A percentile compares a stretch with the other conserved stretches of the same genome.
phyloP scores from a whole-genome alignment of 1,140 invertebrate species.

The Prorops nasuta region DNA sequence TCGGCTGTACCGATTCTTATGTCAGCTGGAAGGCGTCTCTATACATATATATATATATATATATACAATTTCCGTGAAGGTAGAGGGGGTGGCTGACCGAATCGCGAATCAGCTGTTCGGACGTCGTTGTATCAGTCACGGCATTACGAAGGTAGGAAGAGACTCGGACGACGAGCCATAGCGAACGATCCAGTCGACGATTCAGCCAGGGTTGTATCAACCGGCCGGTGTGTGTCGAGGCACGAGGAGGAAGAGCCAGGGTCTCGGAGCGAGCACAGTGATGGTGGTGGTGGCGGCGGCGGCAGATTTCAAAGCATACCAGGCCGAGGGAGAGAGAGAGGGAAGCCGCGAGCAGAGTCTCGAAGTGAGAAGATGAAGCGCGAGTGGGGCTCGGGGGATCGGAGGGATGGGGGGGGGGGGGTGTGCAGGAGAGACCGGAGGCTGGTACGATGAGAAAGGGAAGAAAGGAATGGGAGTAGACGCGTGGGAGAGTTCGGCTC shows the following conservation, averaged over 20 bases:
- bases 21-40: too few species aligned
- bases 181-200: too few species aligned
- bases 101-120: conserved; percentile 45
- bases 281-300: conserved; percentile 23
- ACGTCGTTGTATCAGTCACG: conserved; percentile 19
- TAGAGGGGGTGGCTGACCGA: not conserved
- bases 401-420: not conserved
- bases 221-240: not conserved
- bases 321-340: conserved; percentile 8
- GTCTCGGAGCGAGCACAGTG: not conserved
- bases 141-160: not conserved
- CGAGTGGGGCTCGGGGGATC: too few species aligned
- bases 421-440: not conserved
- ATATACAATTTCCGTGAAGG: not conserved
- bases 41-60: too few species aligned
- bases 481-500: conserved; percentile 30
- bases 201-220: too few species aligned
- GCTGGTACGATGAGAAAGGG: not conserved
- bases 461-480: conserved; percentile 1
- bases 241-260: not conserved
- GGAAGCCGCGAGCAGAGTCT: not conserved
- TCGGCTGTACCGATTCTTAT: too few species aligned
- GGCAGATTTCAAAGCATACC: conserved; percentile 47
- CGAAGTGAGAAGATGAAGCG: too few species aligned
- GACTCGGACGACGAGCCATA: not conserved